A percentile compares a stretch with the other conserved stretches of the same genome.
Conservation (phyloP, 2,113 vertebrate species). For the Syngnathoides biaculeatus region DNA sequence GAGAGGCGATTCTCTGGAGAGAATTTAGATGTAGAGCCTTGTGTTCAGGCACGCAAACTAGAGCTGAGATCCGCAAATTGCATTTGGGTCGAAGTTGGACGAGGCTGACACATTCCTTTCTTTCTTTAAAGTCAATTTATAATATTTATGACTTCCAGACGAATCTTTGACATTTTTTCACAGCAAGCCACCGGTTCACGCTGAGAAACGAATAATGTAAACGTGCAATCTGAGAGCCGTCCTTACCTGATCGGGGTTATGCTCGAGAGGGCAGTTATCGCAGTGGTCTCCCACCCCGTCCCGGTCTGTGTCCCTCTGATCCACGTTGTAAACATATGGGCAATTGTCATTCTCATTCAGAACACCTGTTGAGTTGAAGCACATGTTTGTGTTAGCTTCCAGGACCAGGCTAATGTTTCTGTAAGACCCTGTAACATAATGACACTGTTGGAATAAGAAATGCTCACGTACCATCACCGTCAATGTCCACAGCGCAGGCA, state of each 20-base stretch:
- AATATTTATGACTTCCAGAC: not conserved
- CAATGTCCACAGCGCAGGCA: constrained; percentile 92
- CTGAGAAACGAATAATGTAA: not conserved
- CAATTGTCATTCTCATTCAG: constrained; percentile 95
- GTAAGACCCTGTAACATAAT: not conserved
- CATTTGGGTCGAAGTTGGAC: constrained; percentile 18
- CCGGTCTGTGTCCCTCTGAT: constrained; percentile 91
- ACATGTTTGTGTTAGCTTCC: constrained; percentile 12
- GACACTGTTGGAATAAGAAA: not conserved
- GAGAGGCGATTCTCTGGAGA: constrained; percentile 19
- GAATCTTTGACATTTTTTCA: not conserved
- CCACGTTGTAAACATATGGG: constrained; percentile 94
- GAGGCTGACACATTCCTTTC: constrained; percentile 34
- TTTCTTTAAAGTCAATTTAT: constrained; percentile 1
- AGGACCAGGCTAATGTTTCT: not conserved
- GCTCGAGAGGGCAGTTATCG: constrained; percentile 95
- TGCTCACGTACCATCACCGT: constrained; percentile 85
- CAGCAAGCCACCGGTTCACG: not conserved
- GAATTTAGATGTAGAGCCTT: constrained; percentile 40
- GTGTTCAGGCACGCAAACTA: constrained; percentile 49
- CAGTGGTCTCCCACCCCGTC: constrained; percentile 97
- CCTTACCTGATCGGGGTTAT: constrained; percentile 95
- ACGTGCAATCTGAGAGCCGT: constrained; percentile 11
- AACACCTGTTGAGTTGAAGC: constrained; percentile 75
- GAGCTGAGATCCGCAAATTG: constrained; percentile 27